Conservation (phyloP, 2,888 invertebrate species). For the Mesorhabditis sp. region DNA sequence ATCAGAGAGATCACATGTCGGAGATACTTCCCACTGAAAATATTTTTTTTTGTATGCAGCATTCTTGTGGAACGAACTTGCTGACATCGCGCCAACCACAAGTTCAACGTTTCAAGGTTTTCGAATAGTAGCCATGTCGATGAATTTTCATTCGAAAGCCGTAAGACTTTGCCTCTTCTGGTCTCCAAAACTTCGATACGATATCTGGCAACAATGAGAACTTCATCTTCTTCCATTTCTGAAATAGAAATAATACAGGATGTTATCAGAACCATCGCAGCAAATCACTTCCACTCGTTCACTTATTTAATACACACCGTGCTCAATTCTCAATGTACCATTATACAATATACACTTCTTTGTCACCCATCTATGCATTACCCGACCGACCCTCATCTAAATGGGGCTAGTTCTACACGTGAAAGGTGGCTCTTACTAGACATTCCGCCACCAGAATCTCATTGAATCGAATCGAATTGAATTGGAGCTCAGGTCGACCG, state of each 20-base stretch:
- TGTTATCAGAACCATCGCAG: background rate
- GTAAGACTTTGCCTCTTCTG: background rate
- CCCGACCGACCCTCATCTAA: background rate
- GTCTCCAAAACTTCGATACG: background rate
- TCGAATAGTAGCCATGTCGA: background rate
- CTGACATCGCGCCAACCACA: background rate
- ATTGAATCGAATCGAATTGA: background rate
- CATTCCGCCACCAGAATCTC: background rate
- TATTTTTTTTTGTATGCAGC: background rate
- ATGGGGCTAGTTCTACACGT: background rate
- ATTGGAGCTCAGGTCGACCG: background rate
- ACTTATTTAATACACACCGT: background rate
- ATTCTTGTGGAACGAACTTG: background rate
- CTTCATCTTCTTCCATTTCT: slow-evolving; percentile 4
- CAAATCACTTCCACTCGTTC: background rate
- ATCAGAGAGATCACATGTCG: slow-evolving; percentile 4
- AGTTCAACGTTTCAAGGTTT: background rate
- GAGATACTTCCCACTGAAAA: background rate
- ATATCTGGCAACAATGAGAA: background rate
- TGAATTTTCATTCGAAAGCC: background rate
- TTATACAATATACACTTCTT: slow-evolving; percentile 1
- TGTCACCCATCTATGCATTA: background rate
- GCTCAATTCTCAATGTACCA: background rate
- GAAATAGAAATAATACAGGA: background rate
- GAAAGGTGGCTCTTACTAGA: slow-evolving; percentile 1